Conservation (phyloP, 1,140 invertebrate genomes). For the Drosophila subobscura region DNA sequence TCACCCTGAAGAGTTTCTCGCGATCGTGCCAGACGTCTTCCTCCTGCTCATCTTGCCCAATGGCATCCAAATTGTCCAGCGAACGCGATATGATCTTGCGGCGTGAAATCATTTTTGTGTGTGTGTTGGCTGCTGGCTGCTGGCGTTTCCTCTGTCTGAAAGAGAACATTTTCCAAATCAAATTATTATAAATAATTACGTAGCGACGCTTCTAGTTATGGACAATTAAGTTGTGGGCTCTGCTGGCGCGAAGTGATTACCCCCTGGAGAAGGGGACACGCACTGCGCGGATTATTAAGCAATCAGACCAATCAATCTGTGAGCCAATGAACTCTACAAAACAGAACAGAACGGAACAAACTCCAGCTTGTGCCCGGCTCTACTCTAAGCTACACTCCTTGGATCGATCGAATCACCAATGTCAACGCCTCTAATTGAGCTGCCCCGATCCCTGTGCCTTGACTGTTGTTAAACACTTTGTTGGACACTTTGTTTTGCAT, state of each 20-base stretch:
- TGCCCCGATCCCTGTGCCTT: slow-evolving; percentile 3
- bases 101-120: slow-evolving; percentile 91
- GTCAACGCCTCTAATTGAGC: slow-evolving; percentile 68
- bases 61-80: slow-evolving; percentile 93
- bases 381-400: neutral
- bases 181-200: slow-evolving; percentile 68
- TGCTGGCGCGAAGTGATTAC: slow-evolving; percentile 47
- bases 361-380: neutral
- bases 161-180: slow-evolving; percentile 49
- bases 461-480: slow-evolving; percentile 33
- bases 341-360: slow-evolving; percentile 15
- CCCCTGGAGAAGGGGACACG: slow-evolving; percentile 24
- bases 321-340: slow-evolving; percentile 71
- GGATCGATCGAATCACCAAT: slow-evolving; percentile 59
- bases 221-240: slow-evolving; percentile 32
- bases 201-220: slow-evolving; percentile 33
- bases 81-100: slow-evolving; percentile 95
- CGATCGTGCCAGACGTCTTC: slow-evolving; percentile 97
- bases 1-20: slow-evolving; percentile 96
- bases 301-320: slow-evolving; percentile 74
- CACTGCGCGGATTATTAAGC: slow-evolving; percentile 73
- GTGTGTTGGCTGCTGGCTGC: slow-evolving; percentile 9
- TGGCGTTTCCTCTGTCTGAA: slow-evolving; percentile 47
- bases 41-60: slow-evolving; percentile 89
- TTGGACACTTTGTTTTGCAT: slow-evolving; percentile 54